Base-by-base conservation (phyloP, 2,888 invertebrate genomes). In the Hypomecis atomaria region DNA sequence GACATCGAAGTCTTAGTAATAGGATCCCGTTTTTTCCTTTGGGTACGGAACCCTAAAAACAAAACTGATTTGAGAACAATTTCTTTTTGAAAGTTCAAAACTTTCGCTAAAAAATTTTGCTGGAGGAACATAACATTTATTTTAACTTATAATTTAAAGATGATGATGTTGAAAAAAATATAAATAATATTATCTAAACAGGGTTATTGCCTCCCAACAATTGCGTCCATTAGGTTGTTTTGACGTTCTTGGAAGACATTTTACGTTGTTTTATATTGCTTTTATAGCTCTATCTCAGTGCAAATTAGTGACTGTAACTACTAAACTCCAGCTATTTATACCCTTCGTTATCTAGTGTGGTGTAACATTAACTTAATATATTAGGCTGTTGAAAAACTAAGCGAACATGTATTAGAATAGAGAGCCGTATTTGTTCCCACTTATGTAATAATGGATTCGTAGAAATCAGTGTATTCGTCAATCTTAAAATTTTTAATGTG, bases 301-400 rank as follows among this genome's bases (percentile, higher is more conserved):
- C 68, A 77, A 82, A 84, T 82, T 77, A 84, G 78, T 76, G 75
- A 74, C 75, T 71, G 71, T 81, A 80, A 84, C 77, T 77, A 76
- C 77, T 61, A 67, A 78, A 81, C 72, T 80, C 79, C 71, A 59
- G 66, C 65, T 60, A 79, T 79, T 59, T 45, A 56, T 73, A 68
- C 70, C 77, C 62, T 70, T 74, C 72, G 65, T 67, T 69, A 71
- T 71, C 69, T 71, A 33, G 40, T 66, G 56, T 71, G 71, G 69
- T 47, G 56, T 47, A 65, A 73, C 80, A 73, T 80, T 72, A 75
- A 64, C 70, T 70, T 65, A 74, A 78, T 77, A 67, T 75, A 69
- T 53, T 40, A 66, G 65, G 43, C 34, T 38, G 52, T 57, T 48
- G 36, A 53, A 63, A 53, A 58, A 43, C 45, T 52, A 62, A 56